Conservation (phyloP, 1,140 invertebrate genomes). For the Drosophila chauvacae region DNA sequence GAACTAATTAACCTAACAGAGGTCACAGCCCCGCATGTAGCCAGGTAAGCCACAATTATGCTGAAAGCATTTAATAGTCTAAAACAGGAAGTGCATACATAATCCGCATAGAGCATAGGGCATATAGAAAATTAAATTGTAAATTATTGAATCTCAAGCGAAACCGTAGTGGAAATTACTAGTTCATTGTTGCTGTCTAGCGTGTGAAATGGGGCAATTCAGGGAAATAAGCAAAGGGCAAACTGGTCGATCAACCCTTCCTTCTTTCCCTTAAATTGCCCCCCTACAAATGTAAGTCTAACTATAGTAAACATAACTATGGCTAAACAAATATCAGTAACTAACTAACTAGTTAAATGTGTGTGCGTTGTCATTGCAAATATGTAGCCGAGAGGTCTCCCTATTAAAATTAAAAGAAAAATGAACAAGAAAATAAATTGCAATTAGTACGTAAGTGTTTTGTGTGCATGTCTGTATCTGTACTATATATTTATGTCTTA, state of each 20-base stretch:
- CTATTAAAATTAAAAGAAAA: slow-evolving; percentile 17
- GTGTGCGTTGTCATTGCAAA: slow-evolving; percentile 47
- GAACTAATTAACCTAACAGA: slow-evolving; percentile 29
- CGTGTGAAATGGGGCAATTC: slow-evolving; percentile 3
- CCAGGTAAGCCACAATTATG: slow-evolving; percentile 62
- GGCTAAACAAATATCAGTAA: slow-evolving; percentile 41
- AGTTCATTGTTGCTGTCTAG: slow-evolving; percentile 70
- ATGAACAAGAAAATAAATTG: background rate
- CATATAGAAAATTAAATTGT: slow-evolving; percentile 39
- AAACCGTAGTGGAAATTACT: slow-evolving; percentile 64
- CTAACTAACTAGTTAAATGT: slow-evolving; percentile 49
- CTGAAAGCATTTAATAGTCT: slow-evolving; percentile 78
- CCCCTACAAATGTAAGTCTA: slow-evolving; percentile 1
- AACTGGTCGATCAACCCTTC: too few species aligned
- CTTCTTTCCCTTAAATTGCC: background rate
- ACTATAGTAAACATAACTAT: slow-evolving; percentile 36
- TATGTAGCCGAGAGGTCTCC: slow-evolving; percentile 23
- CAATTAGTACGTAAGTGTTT: slow-evolving; percentile 37
- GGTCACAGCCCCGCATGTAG: slow-evolving; percentile 30
- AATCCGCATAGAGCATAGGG: slow-evolving; percentile 23
- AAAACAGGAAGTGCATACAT: slow-evolving; percentile 44
- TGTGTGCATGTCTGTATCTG: slow-evolving; percentile 41
- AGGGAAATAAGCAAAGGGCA: background rate
- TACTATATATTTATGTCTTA: slow-evolving; percentile 34
- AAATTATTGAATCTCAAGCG: slow-evolving; percentile 53